These are phyloP conservation scores for Caenorhabditis parvicauda DNA, from an alignment of 2,888 invertebrate species.

Conservation along the genomic window DNA sequence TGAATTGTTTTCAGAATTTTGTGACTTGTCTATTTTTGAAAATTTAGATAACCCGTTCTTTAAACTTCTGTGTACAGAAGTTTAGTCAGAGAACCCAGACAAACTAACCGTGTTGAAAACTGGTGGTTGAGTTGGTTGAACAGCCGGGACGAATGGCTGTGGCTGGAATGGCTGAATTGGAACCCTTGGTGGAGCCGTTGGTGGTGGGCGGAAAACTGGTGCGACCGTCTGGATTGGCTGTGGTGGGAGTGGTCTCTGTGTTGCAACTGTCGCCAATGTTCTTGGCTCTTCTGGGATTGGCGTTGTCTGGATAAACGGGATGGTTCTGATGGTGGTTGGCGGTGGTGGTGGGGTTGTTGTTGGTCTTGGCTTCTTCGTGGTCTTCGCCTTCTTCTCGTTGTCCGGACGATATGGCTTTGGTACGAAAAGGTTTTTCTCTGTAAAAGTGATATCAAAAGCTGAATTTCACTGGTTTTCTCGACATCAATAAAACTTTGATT, in stretches of 20 bases:
- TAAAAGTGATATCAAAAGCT: neutral
- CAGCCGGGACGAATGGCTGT: slow-evolving; percentile 16
- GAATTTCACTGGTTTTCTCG: neutral
- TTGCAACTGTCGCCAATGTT: slow-evolving; percentile 20
- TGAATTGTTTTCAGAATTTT: too few relatives aligned
- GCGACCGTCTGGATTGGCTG: slow-evolving; percentile 19
- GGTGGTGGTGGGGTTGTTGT: slow-evolving; percentile 26
- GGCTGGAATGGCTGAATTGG: slow-evolving; percentile 2
- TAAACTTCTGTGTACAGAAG: too few relatives aligned
- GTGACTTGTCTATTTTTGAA: too few relatives aligned
- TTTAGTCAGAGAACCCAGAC: too few relatives aligned
- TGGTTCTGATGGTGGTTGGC: slow-evolving; percentile 34
- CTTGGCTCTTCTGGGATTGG: slow-evolving; percentile 14
- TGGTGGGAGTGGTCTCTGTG: slow-evolving; percentile 16
- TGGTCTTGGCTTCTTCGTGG: slow-evolving; percentile 30
- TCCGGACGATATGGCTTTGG: slow-evolving; percentile 57
- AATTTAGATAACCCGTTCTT: too few relatives aligned
- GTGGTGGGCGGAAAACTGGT: slow-evolving; percentile 19
- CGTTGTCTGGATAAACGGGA: slow-evolving; percentile 31
- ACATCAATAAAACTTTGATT: too few relatives aligned
- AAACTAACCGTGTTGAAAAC: neutral
- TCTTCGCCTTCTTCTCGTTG: slow-evolving; percentile 40
- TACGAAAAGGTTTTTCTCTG: slow-evolving; percentile 54
- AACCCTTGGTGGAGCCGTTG: slow-evolving; percentile 28
- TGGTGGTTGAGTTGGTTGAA: slow-evolving; percentile 16